Evolutionary conservation across 2,797 vertebrate species (phyloP), one percentile per base, ranked within the genome.

Genomic region (Mycteria americana): DNA sequence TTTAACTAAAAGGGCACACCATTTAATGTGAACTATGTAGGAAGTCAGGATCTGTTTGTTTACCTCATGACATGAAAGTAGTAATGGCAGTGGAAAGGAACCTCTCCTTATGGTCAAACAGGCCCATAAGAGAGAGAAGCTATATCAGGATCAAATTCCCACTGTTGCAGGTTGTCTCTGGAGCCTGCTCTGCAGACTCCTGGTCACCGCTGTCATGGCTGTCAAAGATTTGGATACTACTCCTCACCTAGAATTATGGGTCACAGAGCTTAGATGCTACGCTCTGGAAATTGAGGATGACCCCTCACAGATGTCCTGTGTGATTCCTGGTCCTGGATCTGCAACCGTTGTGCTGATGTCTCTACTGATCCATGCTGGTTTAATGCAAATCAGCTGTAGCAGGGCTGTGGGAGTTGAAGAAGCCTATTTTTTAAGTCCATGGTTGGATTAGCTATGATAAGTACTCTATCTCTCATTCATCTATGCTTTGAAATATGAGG

Each of bases 61-160:
- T 74, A 39, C 27, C 14, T 70, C 63, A 51, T 24, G 23, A 17
- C 27, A 15, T 15, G 11, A 7, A 67, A 53, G 21, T n/a, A 45
- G 18, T 46, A 68, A 41, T 16, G 35, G 9, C 53, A 21, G 18
- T 25, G 16, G 39, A 67, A 76, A 83, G 39, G 39, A 59, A 22
- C 19, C 19, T 63, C n/a, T 67, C 39, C n/a, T 73, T 65, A 21
- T 15, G 21, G 37, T 46, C 50, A 70, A 45, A 59, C 8, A 39
- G 43, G 9, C 13, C 13, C 0, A 0, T 12, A 18, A 70, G 22
- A 63, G 21, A 73, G n/a, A 59, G n/a, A 65, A 77, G 6, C 28
- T 31, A 0, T 33, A 39, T 35, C 30, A 21, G 35, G 13, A 56
- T 80, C 18, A 64, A 37, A 74, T 56, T 59, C 43, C n/a, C 13